phyloP scores from a whole-genome alignment of 2,888 invertebrate species.

The Nycteola revayana region DNA sequence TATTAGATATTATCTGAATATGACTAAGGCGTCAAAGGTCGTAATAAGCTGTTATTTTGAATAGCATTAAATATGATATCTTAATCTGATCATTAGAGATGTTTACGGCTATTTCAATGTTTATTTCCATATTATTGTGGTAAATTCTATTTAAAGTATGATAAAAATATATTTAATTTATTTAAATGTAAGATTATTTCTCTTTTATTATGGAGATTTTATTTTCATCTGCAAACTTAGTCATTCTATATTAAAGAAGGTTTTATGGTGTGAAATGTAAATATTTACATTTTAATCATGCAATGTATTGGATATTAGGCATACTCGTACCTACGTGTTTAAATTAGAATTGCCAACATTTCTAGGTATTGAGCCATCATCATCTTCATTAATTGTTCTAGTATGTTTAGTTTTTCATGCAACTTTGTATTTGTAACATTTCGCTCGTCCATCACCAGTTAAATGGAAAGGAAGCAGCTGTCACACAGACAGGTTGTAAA shows the following conservation, averaged over 20 bases:
- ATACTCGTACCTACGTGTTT: too few species aligned
- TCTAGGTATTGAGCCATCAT: too few species aligned
- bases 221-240: too few species aligned
- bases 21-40: not conserved
- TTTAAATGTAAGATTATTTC: too few species aligned
- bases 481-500: conserved; percentile 46
- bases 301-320: too few species aligned
- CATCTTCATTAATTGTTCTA: too few species aligned
- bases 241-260: too few species aligned
- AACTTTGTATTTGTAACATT: conserved; percentile 25
- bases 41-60: conserved; percentile 9
- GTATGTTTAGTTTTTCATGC: conserved; percentile 11
- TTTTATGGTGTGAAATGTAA: too few species aligned
- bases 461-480: conserved; percentile 51
- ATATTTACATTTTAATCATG: too few species aligned
- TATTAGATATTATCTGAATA: conserved; percentile 32
- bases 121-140: conserved; percentile 7
- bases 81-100: conserved; percentile 23
- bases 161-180: too few species aligned
- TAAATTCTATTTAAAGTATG: too few species aligned
- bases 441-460: conserved; percentile 29
- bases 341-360: not conserved
- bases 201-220: too few species aligned
- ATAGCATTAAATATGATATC: conserved; percentile 16
- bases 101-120: conserved; percentile 11